Percentiles rank a stretch among this genome's conserved stretches.
Evolutionary conservation across 1,140 invertebrate genomes (phyloP).

Genomic region (Drosophila funebris): DNA sequence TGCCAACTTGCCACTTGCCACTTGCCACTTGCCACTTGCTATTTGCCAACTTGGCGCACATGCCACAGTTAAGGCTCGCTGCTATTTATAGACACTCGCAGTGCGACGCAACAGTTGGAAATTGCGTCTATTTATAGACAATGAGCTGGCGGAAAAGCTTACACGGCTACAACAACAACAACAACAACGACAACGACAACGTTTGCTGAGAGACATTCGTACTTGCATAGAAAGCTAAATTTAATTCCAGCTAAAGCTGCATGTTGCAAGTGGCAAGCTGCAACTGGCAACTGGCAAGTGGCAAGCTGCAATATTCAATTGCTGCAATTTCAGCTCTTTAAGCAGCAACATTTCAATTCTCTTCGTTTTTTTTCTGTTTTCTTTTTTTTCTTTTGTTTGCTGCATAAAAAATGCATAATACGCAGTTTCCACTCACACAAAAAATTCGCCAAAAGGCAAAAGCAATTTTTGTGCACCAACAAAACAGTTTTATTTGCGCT

Average conservation of each 20-base stretch:
- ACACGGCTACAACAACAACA: neutral
- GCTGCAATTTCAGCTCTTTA: neutral
- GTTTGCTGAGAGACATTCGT: neutral
- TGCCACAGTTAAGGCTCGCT: slow-evolving; percentile 27
- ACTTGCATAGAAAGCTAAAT: slow-evolving; percentile 12
- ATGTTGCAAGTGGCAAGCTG: neutral
- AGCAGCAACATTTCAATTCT: neutral
- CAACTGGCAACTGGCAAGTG: neutral
- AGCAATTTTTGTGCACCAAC: neutral
- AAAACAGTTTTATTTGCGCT: slow-evolving; percentile 4
- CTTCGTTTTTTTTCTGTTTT: no score
- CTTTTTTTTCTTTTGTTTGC: neutral
- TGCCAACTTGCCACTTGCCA: slow-evolving; percentile 8
- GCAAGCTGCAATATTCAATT: no score
- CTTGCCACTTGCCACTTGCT: neutral
- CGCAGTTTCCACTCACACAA: neutral
- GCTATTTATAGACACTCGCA: slow-evolving; percentile 65
- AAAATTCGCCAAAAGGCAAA: neutral
- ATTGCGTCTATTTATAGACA: slow-evolving; percentile 69
- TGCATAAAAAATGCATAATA: neutral
- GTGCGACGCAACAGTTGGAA: slow-evolving; percentile 56
- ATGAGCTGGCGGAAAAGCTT: slow-evolving; percentile 43
- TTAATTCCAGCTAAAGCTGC: slow-evolving; percentile 8
- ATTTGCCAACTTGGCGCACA: neutral
- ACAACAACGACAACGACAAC: neutral